Evolutionary conservation across 1,140 invertebrate species (phyloP), one percentile per base, ranked within the genome.

Genomic region (Trichomalopsis sarcophagae): DNA sequence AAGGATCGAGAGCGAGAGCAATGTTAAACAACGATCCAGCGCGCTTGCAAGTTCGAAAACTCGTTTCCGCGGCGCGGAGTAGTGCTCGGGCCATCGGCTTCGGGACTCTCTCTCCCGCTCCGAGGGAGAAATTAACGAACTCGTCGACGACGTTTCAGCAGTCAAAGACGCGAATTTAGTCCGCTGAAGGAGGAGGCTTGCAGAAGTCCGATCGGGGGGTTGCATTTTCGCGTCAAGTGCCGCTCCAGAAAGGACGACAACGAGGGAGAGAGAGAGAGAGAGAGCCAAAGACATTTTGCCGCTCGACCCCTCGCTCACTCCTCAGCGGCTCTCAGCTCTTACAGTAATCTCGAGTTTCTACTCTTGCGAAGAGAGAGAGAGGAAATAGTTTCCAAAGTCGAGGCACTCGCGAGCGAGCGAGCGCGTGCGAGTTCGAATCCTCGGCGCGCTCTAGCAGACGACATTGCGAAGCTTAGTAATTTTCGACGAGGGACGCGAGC

Each of bases 321-420:
- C 2, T 5, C 6, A 21, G 55, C 55, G 17, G 55, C 17, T 62
- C 50, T 17, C 68, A 36, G 33, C 17, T 69, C 73, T 33, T 36
- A 76, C 40, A 50, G 50, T 84, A 84, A 84, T 84, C 82, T 78
- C 74, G 74, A 78, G 68, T 74, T 84, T 73, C 76, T 80, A 55
- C 76, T 62, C 68, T 66, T 40, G 47, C 27, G 17, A 62, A 62
- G 55, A n/a, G 55, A 62, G 55, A 62, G 55, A 62, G 55, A 27
- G 47, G 44, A 80, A 84, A 80, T 84, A 84, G 83, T 84, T 84
- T 55, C 36, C 66, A 36, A 84, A 84, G 83, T 84, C 69, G 73
- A 30, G 30, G 68, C 36, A 77, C 74, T 69, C 62, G 71, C 80
- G 3, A 21, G 27, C 6, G 2, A 33, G n/a, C 69, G 71, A 62